Evolutionary conservation across 1,140 invertebrate genomes (phyloP).

Genomic region (Antheraea pernyi): DNA sequence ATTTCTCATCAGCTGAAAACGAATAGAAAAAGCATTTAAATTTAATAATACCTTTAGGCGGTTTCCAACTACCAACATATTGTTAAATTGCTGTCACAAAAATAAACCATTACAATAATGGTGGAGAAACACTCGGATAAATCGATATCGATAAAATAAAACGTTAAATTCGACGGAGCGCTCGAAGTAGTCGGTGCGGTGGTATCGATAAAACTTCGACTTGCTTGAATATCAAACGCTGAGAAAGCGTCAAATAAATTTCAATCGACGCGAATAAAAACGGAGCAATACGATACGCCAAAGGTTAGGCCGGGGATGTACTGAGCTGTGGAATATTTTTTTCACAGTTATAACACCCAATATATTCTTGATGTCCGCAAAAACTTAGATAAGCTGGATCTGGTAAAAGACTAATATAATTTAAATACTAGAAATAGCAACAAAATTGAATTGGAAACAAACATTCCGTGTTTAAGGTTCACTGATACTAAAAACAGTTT

Average conservation of each 20-base stretch:
- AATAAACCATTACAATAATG: not conserved
- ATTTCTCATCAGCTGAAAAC: too few relatives aligned
- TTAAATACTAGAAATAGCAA: too few relatives aligned
- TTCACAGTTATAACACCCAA: not conserved
- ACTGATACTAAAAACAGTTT: too few relatives aligned
- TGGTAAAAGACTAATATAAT: too few relatives aligned
- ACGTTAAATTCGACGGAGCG: not conserved
- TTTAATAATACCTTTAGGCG: too few relatives aligned
- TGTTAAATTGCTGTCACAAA: not conserved
- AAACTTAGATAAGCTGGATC: too few relatives aligned
- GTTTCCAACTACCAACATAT: too few relatives aligned
- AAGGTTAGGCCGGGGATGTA: not conserved
- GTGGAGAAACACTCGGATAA: not conserved
- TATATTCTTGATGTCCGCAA: too few relatives aligned
- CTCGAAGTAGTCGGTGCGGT: constrained; percentile 8
- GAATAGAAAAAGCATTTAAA: too few relatives aligned
- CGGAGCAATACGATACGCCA: constrained; percentile 6
- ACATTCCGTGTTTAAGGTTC: too few relatives aligned
- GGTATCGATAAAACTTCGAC: constrained; percentile 20
- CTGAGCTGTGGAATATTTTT: not conserved
- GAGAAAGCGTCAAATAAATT: constrained; percentile 31
- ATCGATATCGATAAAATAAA: constrained; percentile 1
- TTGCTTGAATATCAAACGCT: constrained; percentile 20
- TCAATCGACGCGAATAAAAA: constrained; percentile 22
- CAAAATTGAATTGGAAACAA: too few relatives aligned